Conservation (phyloP, 2,888 invertebrate species). For the Spilarctia lutea region DNA sequence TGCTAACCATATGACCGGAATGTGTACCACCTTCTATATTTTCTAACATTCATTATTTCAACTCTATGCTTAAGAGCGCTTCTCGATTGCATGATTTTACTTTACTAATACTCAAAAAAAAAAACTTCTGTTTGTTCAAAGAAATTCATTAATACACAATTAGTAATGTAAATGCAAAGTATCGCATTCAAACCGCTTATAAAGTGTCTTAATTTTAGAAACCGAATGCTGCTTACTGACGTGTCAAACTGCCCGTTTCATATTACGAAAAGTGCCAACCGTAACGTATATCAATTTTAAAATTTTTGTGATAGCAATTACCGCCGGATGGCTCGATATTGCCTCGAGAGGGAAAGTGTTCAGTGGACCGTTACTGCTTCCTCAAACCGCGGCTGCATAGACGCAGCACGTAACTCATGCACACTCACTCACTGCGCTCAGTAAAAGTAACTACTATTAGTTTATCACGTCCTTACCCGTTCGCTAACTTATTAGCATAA, state of each 20-base stretch:
- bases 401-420: slow-evolving; percentile 51
- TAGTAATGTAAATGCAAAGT: slow-evolving; percentile 13
- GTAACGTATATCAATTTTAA: slow-evolving; percentile 60
- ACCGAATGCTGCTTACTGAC: slow-evolving; percentile 58
- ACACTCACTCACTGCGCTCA: slow-evolving; percentile 53
- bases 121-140: slow-evolving; percentile 7
- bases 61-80: slow-evolving; percentile 44
- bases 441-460: slow-evolving; percentile 68
- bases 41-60: slow-evolving; percentile 28
- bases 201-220: slow-evolving; percentile 74
- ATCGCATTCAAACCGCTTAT: slow-evolving; percentile 52
- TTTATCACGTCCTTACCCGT: slow-evolving; percentile 61
- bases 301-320: slow-evolving; percentile 65
- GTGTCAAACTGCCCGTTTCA: slow-evolving; percentile 51
- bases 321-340: slow-evolving; percentile 66
- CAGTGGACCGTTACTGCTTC: slow-evolving; percentile 73
- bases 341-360: slow-evolving; percentile 80
- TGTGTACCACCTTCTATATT: slow-evolving; percentile 27
- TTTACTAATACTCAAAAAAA: background rate
- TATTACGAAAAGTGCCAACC: slow-evolving; percentile 58
- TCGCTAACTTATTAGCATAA: slow-evolving; percentile 52
- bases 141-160: background rate
- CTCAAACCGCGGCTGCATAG: slow-evolving; percentile 55
- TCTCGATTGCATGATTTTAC: slow-evolving; percentile 45
- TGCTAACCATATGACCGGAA: slow-evolving; percentile 48